phyloP scores from a whole-genome alignment of 1,140 invertebrate species.

The Ctenoplectra terminalis region DNA sequence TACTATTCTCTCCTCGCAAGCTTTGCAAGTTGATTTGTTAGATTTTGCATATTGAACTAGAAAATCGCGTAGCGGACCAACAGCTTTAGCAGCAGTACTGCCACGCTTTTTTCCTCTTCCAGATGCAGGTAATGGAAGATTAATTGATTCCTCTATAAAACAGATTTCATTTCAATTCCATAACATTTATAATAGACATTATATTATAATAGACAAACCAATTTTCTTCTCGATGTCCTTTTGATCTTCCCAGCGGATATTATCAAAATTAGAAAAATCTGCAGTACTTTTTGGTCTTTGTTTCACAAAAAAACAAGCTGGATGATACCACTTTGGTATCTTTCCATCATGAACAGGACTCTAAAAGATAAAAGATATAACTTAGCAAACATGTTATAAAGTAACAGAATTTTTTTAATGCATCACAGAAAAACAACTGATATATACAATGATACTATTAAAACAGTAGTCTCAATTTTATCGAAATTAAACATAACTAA shows the following conservation, averaged over 20 bases:
- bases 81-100: conserved; percentile 56
- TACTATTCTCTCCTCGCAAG: conserved; percentile 93
- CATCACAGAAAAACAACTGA: background rate
- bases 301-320: conserved; percentile 94
- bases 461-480: too few species aligned
- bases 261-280: conserved; percentile 94
- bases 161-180: background rate
- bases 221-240: conserved; percentile 90
- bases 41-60: conserved; percentile 95
- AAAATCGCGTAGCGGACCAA: conserved; percentile 87
- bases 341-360: conserved; percentile 96
- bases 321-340: conserved; percentile 94
- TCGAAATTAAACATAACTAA: too few species aligned
- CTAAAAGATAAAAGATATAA: conserved; percentile 82
- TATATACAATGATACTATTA: background rate
- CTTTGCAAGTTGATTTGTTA: conserved; percentile 90
- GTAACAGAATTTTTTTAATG: background rate
- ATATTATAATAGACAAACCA: conserved; percentile 80
- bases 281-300: conserved; percentile 88
- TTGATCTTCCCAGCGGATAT: conserved; percentile 94
- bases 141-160: conserved; percentile 42
- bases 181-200: too few species aligned
- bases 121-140: conserved; percentile 29
- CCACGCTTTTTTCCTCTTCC: conserved; percentile 81
- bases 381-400: conserved; percentile 16